Percentiles rank a stretch among this genome's conserved stretches.
These are phyloP conservation scores for Acanthurus leucopareius DNA, from an alignment of 2,797 vertebrate species.

Conservation along the genomic window DNA sequence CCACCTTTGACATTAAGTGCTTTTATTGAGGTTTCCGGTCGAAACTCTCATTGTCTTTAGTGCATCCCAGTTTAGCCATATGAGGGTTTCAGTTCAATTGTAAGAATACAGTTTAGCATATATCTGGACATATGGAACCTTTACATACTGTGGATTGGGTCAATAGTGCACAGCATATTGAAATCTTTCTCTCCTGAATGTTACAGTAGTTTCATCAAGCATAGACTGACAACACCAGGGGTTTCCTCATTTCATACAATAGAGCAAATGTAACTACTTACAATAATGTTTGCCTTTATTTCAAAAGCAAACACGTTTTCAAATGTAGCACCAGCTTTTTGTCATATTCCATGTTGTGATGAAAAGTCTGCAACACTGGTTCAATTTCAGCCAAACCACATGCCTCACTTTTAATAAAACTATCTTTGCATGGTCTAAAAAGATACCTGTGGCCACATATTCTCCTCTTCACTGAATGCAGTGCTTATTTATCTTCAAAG, in stretches of 20 bases:
- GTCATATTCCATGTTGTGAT: too few relatives aligned
- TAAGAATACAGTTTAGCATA: too few relatives aligned
- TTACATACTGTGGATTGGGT: background rate
- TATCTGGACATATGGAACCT: background rate
- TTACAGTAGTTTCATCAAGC: too few relatives aligned
- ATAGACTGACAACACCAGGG: too few relatives aligned
- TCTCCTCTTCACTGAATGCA: background rate
- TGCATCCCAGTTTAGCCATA: background rate
- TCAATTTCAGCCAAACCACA: too few relatives aligned
- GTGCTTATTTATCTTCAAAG: conserved; percentile 1
- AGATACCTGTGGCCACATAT: background rate
- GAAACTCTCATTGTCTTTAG: too few relatives aligned
- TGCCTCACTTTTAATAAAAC: too few relatives aligned
- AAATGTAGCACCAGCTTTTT: background rate
- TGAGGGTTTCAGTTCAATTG: background rate
- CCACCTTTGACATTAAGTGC: too few relatives aligned
- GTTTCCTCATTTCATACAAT: background rate
- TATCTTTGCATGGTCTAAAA: background rate
- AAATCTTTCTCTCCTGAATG: background rate
- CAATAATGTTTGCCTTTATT: background rate
- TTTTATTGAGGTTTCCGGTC: too few relatives aligned
- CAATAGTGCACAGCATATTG: background rate
- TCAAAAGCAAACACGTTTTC: background rate
- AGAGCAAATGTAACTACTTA: background rate
- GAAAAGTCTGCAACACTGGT: too few relatives aligned